A percentile compares a stretch with the other conserved stretches of the same genome.
Evolutionary conservation across 2,888 invertebrate genomes (phyloP).

Genomic region (Thecocarcelia acutangulata): DNA sequence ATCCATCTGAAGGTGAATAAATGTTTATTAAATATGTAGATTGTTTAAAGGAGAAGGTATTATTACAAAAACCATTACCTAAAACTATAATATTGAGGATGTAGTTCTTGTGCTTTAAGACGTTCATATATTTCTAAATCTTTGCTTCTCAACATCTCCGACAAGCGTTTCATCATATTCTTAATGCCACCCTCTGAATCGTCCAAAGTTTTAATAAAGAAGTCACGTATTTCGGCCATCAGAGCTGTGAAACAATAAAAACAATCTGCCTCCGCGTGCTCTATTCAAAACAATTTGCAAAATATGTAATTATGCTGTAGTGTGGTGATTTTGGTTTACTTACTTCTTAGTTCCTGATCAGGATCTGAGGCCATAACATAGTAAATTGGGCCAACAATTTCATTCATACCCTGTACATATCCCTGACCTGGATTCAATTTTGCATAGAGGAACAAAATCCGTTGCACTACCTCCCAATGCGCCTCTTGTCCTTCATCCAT

Average conservation of each 20-base stretch:
- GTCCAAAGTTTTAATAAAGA: conserved; percentile 97
- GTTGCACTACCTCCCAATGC: conserved; percentile 99
- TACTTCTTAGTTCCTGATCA: conserved; percentile 89
- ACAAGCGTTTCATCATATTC: conserved; percentile 92
- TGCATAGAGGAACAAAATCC: conserved; percentile 97
- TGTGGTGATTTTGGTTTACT: conserved; percentile 41
- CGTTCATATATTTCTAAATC: conserved; percentile 90
- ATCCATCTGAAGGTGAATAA: conserved; percentile 89
- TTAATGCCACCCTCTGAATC: conserved; percentile 95
- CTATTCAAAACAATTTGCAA: conserved; percentile 81
- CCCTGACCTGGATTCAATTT: conserved; percentile 99
- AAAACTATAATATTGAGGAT: conserved; percentile 98
- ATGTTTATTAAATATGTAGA: neutral
- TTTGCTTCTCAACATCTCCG: conserved; percentile 87
- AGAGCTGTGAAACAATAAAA: conserved; percentile 99
- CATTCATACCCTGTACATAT: conserved; percentile 99
- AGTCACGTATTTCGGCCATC: conserved; percentile 98
- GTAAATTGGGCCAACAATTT: conserved; percentile 99
- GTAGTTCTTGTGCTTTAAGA: conserved; percentile 91
- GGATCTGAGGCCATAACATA: conserved; percentile 97
- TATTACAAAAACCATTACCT: conserved; percentile 82
- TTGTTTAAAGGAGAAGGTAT: neutral
- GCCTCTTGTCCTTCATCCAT: conserved; percentile 95
- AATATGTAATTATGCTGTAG: neutral
- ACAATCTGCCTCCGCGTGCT: conserved; percentile 96